Evolutionary conservation across 2,113 vertebrate species (phyloP), one percentile per base, ranked within the genome.

Genomic region (Lophochroa leadbeateri): DNA sequence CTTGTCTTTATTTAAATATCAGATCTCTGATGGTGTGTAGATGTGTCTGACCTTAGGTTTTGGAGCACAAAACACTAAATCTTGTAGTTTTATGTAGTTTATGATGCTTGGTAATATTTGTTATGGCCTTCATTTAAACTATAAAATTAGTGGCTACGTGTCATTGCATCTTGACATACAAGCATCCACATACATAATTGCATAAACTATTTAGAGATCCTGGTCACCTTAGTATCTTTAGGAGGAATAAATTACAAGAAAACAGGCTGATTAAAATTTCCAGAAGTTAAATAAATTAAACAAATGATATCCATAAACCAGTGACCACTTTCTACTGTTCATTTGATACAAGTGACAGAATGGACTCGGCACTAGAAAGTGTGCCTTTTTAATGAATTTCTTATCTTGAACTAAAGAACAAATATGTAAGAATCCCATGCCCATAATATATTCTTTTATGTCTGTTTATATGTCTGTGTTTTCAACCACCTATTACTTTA

Each of bases 41-140:
- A 61, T 0, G 0, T 23, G 4, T 65, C 18, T 10, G 6, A 77
- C 58, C 28, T 67, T 46, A 35, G 0, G 0, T 80, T 82, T 55
- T 80, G 33, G 12, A 88, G 27, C 23, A 79, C 27, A 88, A 44
- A 94, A 33, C 23, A 60, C 9, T 69, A 68, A 64, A 68, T 60
- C 23, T 78, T 76, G 8, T 52, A n/a, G 23, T 43, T 78, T 63
- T 31, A 37, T 67, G 15, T 14, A n/a, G 9, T 35, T 47, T 88
- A 33, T 35, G 8, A 47, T 44, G 71, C 27, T 69, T 88, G 7
- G 2, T 52, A 61, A 83, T 58, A 65, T n/a, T 86, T 61, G 1
- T 41, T 84, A 74, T 49, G 37, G 4, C 37, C 18, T 81, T 74
- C 6, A 44, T 78, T 88, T 86, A 53, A 95, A 35, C 41, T 70